Conservation (phyloP, 2,113 vertebrate species). For the Dasypus novemcinctus region DNA sequence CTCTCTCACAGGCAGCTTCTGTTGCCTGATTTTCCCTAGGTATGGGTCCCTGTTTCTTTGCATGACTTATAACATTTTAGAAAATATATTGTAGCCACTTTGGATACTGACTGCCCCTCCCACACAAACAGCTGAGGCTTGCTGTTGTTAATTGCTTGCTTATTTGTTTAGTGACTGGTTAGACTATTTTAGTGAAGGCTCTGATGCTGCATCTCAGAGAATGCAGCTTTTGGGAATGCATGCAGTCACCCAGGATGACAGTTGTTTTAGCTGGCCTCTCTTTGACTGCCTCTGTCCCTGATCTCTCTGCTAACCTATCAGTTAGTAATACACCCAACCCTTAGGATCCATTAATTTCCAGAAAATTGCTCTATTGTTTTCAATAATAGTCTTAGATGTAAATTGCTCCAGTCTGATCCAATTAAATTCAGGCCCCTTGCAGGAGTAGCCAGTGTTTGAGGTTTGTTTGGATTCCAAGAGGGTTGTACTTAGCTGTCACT, state of each 20-base stretch:
- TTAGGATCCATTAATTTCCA: background rate
- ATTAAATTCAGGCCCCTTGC: constrained; percentile 13
- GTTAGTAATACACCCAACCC: background rate
- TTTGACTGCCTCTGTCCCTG: background rate
- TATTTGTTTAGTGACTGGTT: background rate
- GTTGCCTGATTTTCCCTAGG: background rate
- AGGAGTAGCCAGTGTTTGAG: background rate
- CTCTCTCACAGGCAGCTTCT: background rate
- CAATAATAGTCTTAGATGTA: background rate
- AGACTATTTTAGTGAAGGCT: background rate
- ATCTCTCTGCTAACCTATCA: no score
- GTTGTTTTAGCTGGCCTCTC: background rate
- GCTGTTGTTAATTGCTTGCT: background rate
- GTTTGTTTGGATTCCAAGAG: constrained; percentile 9
- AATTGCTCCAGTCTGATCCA: background rate
- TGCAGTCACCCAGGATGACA: background rate
- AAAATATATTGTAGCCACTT: background rate
- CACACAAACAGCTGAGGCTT: background rate
- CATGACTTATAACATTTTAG: background rate
- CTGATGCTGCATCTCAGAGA: background rate
- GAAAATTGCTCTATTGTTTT: background rate
- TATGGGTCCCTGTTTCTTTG: background rate
- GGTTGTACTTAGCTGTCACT: background rate
- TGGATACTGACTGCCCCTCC: background rate
- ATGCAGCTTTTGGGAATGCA: background rate